Evolutionary conservation across 2,797 vertebrate species (phyloP), one percentile per base, ranked within the genome.

Genomic region (Sebastes goodei): DNA sequence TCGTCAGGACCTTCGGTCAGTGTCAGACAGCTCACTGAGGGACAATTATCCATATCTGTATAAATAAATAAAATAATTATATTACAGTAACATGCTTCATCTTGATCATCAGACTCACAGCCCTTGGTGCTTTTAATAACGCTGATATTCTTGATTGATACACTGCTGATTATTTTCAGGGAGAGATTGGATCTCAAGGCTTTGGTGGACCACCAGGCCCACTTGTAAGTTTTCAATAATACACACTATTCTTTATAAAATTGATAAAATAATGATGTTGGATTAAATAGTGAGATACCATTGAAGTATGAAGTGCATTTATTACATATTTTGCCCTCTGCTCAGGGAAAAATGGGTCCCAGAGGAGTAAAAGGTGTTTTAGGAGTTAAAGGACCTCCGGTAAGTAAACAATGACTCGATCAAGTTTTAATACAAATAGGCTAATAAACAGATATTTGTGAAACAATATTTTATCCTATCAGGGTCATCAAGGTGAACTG

Each of bases 301-400:
- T 56, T 27, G 3, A 59, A 59, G 12, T 33, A 6, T 2, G 0
- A 66, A 52, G n/a, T 21, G 5, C 4, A 76, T 71, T 29, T 3
- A 59, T 74, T 65, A 4, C 38, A 46, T 46, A 46, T 71, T 81
- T 10, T 82, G 21, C 25, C 2, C 25, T 79, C 7, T 80, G 1
- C 35, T 89, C 62, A 96, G 96, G 94, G 96, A 3, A 90, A 64
- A 76, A 71, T 84, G 25, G 95, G 96, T 2, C 92, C 90, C 17
- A 80, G 46, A 73, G 96, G 96, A 71, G 6, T 79, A 6, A 94
- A 94, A 67, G 96, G 96, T 73, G 60, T 94, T 29, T 25, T 77
- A 5, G 96, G 96, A 49, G 91, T 96, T 76, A 95, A 92, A 30
- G 96, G 96, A 32, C 92, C 95, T 30, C 93, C 94, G 30, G 96